Base-by-base conservation (phyloP, 30 jellyfish, hydroid and myxozoan genomes). In the Phacellophora camtschatica region DNA sequence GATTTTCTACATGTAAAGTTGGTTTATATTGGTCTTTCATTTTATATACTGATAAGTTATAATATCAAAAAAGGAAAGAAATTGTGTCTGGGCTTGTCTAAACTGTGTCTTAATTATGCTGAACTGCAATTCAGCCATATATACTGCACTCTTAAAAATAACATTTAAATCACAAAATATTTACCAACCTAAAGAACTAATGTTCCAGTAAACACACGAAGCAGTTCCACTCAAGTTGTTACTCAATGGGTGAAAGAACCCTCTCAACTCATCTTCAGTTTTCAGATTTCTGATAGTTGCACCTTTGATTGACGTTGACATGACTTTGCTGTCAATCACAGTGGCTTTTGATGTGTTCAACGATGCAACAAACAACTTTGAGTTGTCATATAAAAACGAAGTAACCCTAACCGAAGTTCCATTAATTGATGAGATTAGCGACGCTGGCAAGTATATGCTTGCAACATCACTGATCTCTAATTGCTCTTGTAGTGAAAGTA, bases 221-320 rank as follows among this genome's bases (percentile, higher is more conserved):
- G 33, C 41, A 28, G 75, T 42, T 4, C 89, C 89, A 57, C 72
- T 77, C n/a, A 77, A 10, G 71, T 28, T 56, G 25, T 25, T 59
- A 42, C 61, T 46, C 53, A 61, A 45, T 28, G 89, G 89, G 45
- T 25, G 48, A 33, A 59, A 77, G 75, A 43, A 58, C 22, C 79
- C 36, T 39, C 68, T 36, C 30, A 77, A 32, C 36, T 77, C 80
- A 10, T 77, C 89, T 3, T 50, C 66, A n/a, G 19, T 43, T 29
- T 48, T 43, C 81, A 77, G 54, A 57, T 61, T 65, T 12, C 29
- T 45, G 24, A 77, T 1, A 16, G 13, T 23, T 5, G 13, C 32
- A 18, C 81, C 89, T 77, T 77, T 77, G 64, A 77, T 31, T 57
- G 89, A 77, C 55, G 89, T 30, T 15, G 89, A 77, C 79, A 77